Percentiles rank a stretch among this genome's conserved stretches.
Evolutionary conservation across 1,140 invertebrate genomes (phyloP).

Genomic region (Galleria mellonella): DNA sequence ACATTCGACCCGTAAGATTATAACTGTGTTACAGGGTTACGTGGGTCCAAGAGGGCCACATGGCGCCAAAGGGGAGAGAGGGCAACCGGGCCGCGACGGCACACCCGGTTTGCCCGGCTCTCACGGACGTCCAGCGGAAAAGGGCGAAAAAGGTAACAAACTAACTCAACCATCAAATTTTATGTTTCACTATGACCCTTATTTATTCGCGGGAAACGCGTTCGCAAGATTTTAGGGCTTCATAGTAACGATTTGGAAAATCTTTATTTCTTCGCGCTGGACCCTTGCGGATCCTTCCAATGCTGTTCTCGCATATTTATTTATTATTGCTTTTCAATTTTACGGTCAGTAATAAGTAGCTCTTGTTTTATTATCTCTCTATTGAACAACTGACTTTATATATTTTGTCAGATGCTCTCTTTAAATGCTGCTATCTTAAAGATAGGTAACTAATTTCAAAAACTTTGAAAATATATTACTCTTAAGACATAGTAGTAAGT

Average conservation of each 20-base stretch:
- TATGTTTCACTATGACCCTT: conserved; percentile 58
- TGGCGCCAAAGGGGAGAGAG: conserved; percentile 58
- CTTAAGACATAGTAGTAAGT: too few species aligned
- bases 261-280: conserved; percentile 50
- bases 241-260: conserved; percentile 60
- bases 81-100: conserved; percentile 50
- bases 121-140: conserved; percentile 70
- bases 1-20: conserved; percentile 47
- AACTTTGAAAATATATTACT: too few species aligned
- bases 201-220: conserved; percentile 55
- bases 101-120: conserved; percentile 59
- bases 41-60: conserved; percentile 53
- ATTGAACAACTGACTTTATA: too few species aligned
- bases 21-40: conserved; percentile 65
- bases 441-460: too few species aligned
- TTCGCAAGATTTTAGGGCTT: conserved; percentile 50
- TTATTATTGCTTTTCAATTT: conserved; percentile 44
- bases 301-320: conserved; percentile 29
- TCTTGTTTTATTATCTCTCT: too few species aligned
- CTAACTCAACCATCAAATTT: conserved; percentile 67
- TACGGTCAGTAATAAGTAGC: conserved; percentile 29
- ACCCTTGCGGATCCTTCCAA: conserved; percentile 29
- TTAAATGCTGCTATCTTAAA: too few species aligned
- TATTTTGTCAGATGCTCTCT: too few species aligned
- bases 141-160: conserved; percentile 74